Evolutionary conservation across 2,888 invertebrate genomes (phyloP), one percentile per base, ranked within the genome.

Genomic region (Calameuta pallipes): DNA sequence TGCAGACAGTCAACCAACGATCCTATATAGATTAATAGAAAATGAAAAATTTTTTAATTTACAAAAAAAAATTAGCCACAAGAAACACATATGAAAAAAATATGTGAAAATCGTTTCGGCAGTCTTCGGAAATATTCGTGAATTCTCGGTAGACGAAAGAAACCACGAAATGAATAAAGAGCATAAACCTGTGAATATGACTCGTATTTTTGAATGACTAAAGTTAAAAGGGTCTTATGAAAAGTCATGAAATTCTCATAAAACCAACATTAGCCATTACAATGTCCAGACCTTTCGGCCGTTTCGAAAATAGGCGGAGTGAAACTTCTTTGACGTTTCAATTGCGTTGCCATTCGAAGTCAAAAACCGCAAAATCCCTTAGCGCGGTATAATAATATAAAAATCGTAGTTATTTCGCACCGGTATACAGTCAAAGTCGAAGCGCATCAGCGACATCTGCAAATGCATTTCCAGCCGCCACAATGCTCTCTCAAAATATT

Each of bases 401-500:
- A 56, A 56, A 83, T 71, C 78, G 81, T 77, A 75, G 76, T 83
- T 81, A 81, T 80, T 73, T 31, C 71, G 30, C 76, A 69, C 33
- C 78, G 74, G 35, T 69, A 71, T 56, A 12, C 77, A 36, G 75
- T 15, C 70, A 56, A 23, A 56, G 56, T 56, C 56, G 23, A 23
- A 56, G 56, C 56, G 56, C 56, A 56, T 23, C 56, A 23, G 81
- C 82, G 82, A 83, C 88, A 87, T 87, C 85, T 85, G 87, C 83
- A 80, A 80, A 81, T 79, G 83, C 79, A 80, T 74, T 77, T 74
- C 37, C 81, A 79, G 74, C 73, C 79, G 78, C 83, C 81, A 88
- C 89, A 90, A 89, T 86, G 84, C 85, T 56, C 81, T 88, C 85
- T 90, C 90, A 86, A 90, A 90, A 90, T 90, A 90, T 90, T 90